phyloP scores from a whole-genome alignment of 2,888 invertebrate species.

The Nymphalis urticae region DNA sequence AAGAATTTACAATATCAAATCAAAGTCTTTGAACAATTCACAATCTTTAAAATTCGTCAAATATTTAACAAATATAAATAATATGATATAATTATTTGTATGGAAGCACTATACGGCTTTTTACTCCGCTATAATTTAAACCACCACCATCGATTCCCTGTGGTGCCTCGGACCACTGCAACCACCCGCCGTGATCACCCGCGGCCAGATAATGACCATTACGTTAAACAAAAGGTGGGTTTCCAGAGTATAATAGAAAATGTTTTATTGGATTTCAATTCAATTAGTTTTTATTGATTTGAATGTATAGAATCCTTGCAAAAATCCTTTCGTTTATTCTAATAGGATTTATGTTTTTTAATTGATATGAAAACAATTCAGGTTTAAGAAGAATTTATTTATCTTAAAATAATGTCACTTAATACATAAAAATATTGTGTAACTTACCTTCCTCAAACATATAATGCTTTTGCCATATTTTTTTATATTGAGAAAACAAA shows the following conservation, averaged over 20 bases:
- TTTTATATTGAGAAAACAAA: too few species aligned
- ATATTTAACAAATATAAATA: too few species aligned
- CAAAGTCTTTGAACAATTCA: too few species aligned
- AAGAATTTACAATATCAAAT: too few species aligned
- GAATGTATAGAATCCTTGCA: neutral
- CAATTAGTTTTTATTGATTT: neutral
- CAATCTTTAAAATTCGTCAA: too few species aligned
- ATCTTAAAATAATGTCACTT: too few species aligned
- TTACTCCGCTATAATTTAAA: slow-evolving; percentile 4
- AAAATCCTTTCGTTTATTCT: neutral
- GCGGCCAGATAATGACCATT: slow-evolving; percentile 39
- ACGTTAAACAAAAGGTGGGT: slow-evolving; percentile 28
- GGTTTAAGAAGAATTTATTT: too few species aligned
- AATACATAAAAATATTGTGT: too few species aligned
- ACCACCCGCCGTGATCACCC: slow-evolving; percentile 31
- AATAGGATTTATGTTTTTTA: neutral
- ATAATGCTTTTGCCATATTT: too few species aligned
- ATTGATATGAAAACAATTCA: neutral
- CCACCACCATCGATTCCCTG: neutral
- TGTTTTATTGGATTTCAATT: neutral
- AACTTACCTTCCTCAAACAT: too few species aligned
- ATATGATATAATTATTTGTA: neutral
- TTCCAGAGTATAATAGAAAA: neutral
- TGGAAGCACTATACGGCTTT: neutral
- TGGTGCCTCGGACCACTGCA: slow-evolving; percentile 20